phyloP scores from a whole-genome alignment of 2,113 vertebrate species.

The Syngnathus floridae region DNA sequence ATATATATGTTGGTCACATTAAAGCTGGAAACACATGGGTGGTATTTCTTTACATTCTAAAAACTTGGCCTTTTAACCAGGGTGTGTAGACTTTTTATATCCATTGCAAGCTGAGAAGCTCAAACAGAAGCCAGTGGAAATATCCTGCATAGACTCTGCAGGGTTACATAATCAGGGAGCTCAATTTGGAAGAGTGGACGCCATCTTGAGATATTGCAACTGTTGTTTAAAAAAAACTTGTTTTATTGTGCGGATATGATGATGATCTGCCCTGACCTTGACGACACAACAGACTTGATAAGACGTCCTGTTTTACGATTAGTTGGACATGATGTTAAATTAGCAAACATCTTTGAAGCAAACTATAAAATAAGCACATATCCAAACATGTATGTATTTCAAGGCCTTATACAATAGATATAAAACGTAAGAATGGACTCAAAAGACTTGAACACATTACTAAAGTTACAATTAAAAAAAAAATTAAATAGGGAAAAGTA shows the following conservation, averaged over 20 bases:
- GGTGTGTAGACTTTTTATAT: background rate
- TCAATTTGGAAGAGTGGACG: slow-evolving; percentile 19
- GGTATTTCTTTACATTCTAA: background rate
- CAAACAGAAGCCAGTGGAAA: slow-evolving; percentile 26
- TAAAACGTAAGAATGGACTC: too few species aligned
- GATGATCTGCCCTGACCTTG: slow-evolving; percentile 2
- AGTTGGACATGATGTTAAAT: background rate
- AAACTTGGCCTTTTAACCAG: background rate
- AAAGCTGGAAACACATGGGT: background rate
- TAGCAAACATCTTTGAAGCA: background rate
- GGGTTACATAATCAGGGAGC: slow-evolving; percentile 54
- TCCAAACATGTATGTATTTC: too few species aligned
- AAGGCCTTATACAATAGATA: too few species aligned
- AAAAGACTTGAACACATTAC: too few species aligned
- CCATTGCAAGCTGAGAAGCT: background rate
- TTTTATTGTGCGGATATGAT: background rate
- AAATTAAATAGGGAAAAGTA: too few species aligned
- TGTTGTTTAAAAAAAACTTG: background rate
- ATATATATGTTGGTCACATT: background rate
- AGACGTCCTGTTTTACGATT: background rate
- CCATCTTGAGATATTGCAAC: slow-evolving; percentile 2
- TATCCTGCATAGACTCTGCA: slow-evolving; percentile 20
- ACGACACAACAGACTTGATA: slow-evolving; percentile 7
- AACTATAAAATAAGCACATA: too few species aligned
- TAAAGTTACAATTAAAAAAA: too few species aligned